These are phyloP conservation scores for Telmatherina bonti DNA, from an alignment of 2,797 vertebrate species.

Conservation along the genomic window DNA sequence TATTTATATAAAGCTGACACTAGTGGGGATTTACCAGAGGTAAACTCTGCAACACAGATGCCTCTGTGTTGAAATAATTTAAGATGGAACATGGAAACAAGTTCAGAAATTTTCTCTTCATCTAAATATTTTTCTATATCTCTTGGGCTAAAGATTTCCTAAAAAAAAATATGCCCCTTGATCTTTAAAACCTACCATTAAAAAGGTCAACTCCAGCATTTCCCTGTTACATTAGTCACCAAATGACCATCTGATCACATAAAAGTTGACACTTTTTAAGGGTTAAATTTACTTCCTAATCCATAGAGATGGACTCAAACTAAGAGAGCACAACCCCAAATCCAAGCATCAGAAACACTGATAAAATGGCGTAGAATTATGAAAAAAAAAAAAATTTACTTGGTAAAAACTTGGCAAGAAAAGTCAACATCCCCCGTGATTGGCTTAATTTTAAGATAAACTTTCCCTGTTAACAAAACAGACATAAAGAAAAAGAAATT, in stretches of 20 bases:
- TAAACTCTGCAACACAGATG: too few species aligned
- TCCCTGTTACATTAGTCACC: background rate
- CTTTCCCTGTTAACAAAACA: slow-evolving; percentile 6
- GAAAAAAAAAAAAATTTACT: too few species aligned
- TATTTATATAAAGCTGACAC: too few species aligned
- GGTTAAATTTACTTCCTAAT: background rate
- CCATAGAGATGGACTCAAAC: background rate
- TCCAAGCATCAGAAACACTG: background rate
- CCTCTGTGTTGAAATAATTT: too few species aligned
- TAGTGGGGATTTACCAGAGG: too few species aligned
- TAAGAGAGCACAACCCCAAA: background rate
- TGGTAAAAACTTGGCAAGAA: slow-evolving; percentile 10
- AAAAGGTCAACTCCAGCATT: background rate
- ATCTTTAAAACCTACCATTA: too few species aligned
- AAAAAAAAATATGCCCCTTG: too few species aligned
- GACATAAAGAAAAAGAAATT: background rate
- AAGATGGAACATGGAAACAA: too few species aligned
- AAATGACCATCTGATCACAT: background rate
- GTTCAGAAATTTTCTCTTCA: too few species aligned
- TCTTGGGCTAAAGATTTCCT: background rate
- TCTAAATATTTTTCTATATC: too few species aligned
- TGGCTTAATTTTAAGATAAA: background rate
- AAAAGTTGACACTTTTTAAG: background rate
- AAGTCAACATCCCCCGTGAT: background rate
- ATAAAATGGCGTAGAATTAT: background rate